Conservation (phyloP, 2,113 vertebrate genomes). For the Xyrauchen texanus region DNA sequence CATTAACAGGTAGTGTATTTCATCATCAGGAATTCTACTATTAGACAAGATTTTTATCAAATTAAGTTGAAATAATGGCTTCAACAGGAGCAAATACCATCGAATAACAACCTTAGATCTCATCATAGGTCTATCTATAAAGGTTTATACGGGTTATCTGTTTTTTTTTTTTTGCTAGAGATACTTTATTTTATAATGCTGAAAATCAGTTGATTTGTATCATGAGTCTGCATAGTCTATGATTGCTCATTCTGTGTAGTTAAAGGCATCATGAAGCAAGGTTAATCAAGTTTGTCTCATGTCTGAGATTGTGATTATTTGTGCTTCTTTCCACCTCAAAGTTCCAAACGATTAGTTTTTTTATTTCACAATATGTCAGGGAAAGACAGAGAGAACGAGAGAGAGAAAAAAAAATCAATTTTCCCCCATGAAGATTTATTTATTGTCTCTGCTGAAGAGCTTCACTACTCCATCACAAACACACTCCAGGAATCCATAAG, state of each 20-base stretch:
- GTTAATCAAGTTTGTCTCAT: constrained; percentile 40
- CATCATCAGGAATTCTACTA: no score
- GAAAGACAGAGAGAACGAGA: constrained; percentile 10
- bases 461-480: constrained; percentile 34
- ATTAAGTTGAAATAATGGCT: no score
- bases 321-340: constrained; percentile 29
- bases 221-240: not conserved
- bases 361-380: constrained; percentile 41
- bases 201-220: not conserved
- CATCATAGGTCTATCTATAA: no score
- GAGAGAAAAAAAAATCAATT: constrained; percentile 1
- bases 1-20: no score
- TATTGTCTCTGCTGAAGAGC: constrained; percentile 44
- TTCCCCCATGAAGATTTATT: constrained; percentile 51
- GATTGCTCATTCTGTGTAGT: constrained; percentile 1
- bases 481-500: constrained; percentile 40
- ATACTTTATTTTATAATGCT: not conserved
- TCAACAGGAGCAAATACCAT: no score
- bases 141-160: no score
- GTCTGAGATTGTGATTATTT: constrained; percentile 15
- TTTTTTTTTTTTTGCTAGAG: no score
- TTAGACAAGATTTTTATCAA: no score
- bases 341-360: constrained; percentile 38
- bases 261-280: constrained; percentile 17
- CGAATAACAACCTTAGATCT: no score